Evolutionary conservation across 2,888 invertebrate species (phyloP).

Genomic region (Agriopis marginaria): DNA sequence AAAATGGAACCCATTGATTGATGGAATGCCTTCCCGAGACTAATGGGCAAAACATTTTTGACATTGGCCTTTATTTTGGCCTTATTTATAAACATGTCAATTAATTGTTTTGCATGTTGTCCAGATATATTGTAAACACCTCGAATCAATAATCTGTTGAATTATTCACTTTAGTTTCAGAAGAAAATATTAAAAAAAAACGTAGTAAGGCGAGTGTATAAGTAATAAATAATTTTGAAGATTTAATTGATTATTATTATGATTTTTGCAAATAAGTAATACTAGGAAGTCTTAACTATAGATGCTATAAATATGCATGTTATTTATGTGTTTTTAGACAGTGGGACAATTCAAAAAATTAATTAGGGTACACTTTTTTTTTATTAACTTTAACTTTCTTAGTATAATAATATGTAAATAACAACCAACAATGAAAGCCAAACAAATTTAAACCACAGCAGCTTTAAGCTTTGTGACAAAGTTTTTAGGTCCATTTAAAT

Average conservation of each 20-base stretch:
- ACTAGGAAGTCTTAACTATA: no score
- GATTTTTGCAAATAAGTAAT: neutral
- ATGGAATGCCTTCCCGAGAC: constrained; percentile 22
- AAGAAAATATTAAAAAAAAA: no score
- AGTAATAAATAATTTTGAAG: no score
- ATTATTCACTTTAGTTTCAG: neutral
- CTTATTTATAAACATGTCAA: constrained; percentile 55
- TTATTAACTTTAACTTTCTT: neutral
- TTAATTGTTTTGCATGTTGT: constrained; percentile 12
- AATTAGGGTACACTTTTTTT: neutral
- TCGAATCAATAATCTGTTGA: neutral
- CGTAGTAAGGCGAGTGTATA: no score
- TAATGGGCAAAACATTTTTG: constrained; percentile 63
- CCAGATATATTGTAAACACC: neutral
- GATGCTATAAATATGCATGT: no score
- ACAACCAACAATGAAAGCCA: neutral
- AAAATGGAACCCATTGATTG: constrained; percentile 22
- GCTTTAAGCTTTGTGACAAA: neutral
- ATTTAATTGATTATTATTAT: neutral
- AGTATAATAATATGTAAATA: neutral
- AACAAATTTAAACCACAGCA: neutral
- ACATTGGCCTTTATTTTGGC: constrained; percentile 79
- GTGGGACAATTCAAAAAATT: no score
- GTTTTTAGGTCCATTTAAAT: constrained; percentile 13
- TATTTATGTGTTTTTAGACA: no score